Percentiles rank a stretch among this genome's conserved stretches.
Evolutionary conservation across 1,140 invertebrate species (phyloP).

Genomic region (Leptoteleia sp.): DNA sequence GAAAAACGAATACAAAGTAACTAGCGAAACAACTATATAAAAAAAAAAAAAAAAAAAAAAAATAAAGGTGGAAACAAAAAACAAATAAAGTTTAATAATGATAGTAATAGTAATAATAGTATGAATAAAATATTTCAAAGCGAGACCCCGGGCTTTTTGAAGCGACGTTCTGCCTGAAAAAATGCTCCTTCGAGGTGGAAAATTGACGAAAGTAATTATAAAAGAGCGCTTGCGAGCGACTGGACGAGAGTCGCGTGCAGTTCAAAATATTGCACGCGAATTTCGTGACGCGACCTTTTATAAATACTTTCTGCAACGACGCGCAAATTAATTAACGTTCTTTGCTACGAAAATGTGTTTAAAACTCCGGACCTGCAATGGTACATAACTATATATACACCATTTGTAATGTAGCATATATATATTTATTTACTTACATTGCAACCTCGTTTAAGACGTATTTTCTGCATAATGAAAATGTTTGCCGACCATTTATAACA

Average conservation of each 20-base stretch:
- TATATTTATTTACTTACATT: background rate
- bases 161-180: too few relatives aligned
- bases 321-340: background rate
- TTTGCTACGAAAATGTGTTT: background rate
- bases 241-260: slow-evolving; percentile 6
- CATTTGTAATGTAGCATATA: background rate
- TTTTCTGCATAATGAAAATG: background rate
- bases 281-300: slow-evolving; percentile 9
- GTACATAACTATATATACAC: background rate
- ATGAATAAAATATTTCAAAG: too few relatives aligned
- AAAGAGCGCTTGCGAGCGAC: background rate
- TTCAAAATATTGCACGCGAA: background rate
- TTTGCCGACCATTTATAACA: background rate
- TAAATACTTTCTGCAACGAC: slow-evolving; percentile 9
- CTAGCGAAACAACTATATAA: too few relatives aligned
- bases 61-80: too few relatives aligned
- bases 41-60: slow-evolving; percentile 10
- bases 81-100: too few relatives aligned
- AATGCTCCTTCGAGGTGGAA: too few relatives aligned
- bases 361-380: too few relatives aligned
- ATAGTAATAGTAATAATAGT: too few relatives aligned
- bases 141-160: too few relatives aligned
- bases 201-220: slow-evolving; percentile 8
- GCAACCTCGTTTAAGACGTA: background rate
- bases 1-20: slow-evolving; percentile 8